These are phyloP conservation scores for Pandemis corylana DNA, from an alignment of 2,888 invertebrate species.

Conservation along the genomic window DNA sequence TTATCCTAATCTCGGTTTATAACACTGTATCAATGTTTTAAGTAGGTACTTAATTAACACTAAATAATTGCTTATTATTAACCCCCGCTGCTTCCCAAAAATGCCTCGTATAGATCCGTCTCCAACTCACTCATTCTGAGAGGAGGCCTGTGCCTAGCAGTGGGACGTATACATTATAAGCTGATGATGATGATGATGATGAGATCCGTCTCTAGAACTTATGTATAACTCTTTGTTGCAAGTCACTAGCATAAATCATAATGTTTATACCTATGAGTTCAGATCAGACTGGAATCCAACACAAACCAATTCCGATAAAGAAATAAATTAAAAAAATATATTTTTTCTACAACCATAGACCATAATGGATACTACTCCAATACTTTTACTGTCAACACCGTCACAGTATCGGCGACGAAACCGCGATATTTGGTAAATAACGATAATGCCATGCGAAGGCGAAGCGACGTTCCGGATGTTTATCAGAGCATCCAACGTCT, in stretches of 20 bases:
- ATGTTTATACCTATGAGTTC: no score
- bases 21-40: background rate
- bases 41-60: background rate
- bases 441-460: constrained; percentile 48
- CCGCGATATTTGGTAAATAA: constrained; percentile 57
- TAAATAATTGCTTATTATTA: no score
- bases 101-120: no score
- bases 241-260: no score
- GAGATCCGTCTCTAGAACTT: no score
- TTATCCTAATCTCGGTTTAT: background rate
- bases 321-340: background rate
- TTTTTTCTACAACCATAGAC: background rate
- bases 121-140: no score
- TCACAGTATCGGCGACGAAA: constrained; percentile 41
- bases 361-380: constrained; percentile 2
- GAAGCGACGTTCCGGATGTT: constrained; percentile 55
- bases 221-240: no score
- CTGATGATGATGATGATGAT: no score
- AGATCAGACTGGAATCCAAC: background rate
- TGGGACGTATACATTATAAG: no score
- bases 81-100: no score
- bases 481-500: constrained; percentile 63
- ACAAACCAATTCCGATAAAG: background rate
- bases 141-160: no score
- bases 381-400: constrained; percentile 27